These are phyloP conservation scores for Ophiothrix spiculata DNA, from an alignment of 35 echinoderm and acorn worm species.

Conservation along the genomic window DNA sequence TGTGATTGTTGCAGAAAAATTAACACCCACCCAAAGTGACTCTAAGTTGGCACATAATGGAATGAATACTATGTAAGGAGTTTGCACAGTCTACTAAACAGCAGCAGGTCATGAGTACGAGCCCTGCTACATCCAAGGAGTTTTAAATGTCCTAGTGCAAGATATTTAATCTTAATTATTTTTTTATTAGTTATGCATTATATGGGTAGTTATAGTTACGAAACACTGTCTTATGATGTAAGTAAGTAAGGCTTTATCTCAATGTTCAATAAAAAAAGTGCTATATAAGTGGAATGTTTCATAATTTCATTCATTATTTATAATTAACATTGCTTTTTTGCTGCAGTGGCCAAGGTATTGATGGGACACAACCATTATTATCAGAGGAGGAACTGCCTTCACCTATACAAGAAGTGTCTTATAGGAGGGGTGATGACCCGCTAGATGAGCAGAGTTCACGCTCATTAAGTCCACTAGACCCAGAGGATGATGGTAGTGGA, in stretches of 20 bases:
- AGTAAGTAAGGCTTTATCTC: neutral
- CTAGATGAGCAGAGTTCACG: constrained; percentile 25
- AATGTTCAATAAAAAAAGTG: too few species aligned
- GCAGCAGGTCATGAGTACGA: too few species aligned
- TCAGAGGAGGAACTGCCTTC: constrained; percentile 38
- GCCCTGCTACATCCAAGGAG: too few species aligned
- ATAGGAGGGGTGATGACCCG: constrained; percentile 20
- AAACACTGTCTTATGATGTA: neutral
- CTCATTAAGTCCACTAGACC: neutral
- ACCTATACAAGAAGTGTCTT: constrained; percentile 32
- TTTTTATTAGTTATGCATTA: too few species aligned
- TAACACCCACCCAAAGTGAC: too few species aligned
- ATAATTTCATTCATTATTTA: neutral
- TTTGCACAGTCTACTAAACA: too few species aligned
- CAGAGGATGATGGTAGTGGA: constrained; percentile 15
- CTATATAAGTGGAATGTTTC: neutral
- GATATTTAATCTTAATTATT: too few species aligned
- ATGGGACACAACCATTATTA: constrained; percentile 42
- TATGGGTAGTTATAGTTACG: neutral
- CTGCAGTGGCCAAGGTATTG: constrained; percentile 10
- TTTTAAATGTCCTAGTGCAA: too few species aligned
- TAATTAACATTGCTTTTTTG: constrained; percentile 1
- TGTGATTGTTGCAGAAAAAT: too few species aligned
- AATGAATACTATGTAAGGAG: too few species aligned
- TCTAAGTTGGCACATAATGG: too few species aligned